Base-by-base conservation (phyloP, 1,140 invertebrate genomes). In the Drosophila neocordata region DNA sequence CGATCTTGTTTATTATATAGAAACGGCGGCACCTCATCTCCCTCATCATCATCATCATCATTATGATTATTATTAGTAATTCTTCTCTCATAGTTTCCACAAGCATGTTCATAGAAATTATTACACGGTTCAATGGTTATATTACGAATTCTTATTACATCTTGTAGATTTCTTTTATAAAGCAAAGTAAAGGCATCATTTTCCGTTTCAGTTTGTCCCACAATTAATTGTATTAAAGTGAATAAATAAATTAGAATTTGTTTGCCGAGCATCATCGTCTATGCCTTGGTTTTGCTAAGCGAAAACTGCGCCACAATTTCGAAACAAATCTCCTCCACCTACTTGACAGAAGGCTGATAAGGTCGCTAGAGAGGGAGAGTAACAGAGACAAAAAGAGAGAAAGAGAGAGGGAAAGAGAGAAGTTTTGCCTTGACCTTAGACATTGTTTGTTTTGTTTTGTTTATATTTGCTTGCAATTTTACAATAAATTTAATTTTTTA, bases 41-140 rank as follows among this genome's bases (percentile, higher is more conserved):
- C 41, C 3, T 11, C 15, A 48, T 48, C 41, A 20, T 48, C 15
- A 11, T 48, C 41, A 48, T 20, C 2, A 48, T 20, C 15, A 18
- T 18, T 8, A 44, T 44, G 9, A 9, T 18, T 18, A 6, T 82
- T 74, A 1, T 68, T 27, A 7, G 44, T 24, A 12, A 31, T 1
- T 11, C 35, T 12, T 20, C 52, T 35, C 0, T 73, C 41, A 22
- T 67, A 79, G 35, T 90, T 82, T 2, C 77, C 85, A 55, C 89
- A 91, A 1, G 89, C 89, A 66, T 91, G 89, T 0, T 67, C 65
- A 76, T 90, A 91, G 56, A 91, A 91, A 69, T 91, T 66, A 2
- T 77, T 73, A 35, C 89, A 91, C 1, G 89, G 75, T 15, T 90
- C 73, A 1, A 51, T 24, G 8, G 58, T 74, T 4, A 20, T 44